Conservation (phyloP, 2,797 vertebrate species). For the Eupleurogrammus muticus region DNA sequence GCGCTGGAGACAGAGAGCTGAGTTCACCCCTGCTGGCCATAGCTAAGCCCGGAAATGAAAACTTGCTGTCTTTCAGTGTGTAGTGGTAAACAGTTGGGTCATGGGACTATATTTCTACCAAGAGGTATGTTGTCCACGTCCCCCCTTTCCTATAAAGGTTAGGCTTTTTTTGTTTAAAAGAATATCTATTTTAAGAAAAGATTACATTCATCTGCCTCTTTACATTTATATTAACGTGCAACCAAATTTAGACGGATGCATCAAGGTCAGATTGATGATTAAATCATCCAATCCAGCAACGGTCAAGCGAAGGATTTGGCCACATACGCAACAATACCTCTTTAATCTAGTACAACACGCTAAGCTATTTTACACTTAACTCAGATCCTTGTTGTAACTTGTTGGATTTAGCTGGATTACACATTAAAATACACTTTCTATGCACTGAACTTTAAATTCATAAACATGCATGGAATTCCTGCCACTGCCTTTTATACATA, state of each 20-base stretch:
- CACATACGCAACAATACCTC: slow-evolving; percentile 36
- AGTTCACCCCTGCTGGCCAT: not conserved
- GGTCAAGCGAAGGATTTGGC: slow-evolving; percentile 23
- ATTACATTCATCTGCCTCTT: slow-evolving; percentile 31
- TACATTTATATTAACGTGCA: slow-evolving; percentile 23
- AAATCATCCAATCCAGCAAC: slow-evolving; percentile 10
- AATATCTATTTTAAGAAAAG: slow-evolving; percentile 37
- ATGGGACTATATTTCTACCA: slow-evolving; percentile 20
- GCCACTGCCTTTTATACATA: not conserved
- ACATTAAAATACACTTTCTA: slow-evolving; percentile 2
- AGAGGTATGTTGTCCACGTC: not conserved
- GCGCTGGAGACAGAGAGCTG: slow-evolving; percentile 31
- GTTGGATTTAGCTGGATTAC: slow-evolving; percentile 30
- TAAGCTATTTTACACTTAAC: slow-evolving; percentile 34
- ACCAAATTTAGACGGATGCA: slow-evolving; percentile 1
- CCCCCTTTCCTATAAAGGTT: slow-evolving; percentile 13
- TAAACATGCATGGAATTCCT: not conserved
- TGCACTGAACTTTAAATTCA: not conserved
- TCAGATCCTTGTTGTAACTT: slow-evolving; percentile 8
- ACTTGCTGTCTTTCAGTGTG: slow-evolving; percentile 37
- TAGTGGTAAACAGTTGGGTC: slow-evolving; percentile 27
- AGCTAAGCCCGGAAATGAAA: slow-evolving; percentile 62
- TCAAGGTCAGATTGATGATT: not conserved
- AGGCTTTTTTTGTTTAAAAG: slow-evolving; percentile 22
- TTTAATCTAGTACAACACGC: slow-evolving; percentile 35